phyloP scores from a whole-genome alignment of 1,140 invertebrate species.

The Cotesia vestalis region DNA sequence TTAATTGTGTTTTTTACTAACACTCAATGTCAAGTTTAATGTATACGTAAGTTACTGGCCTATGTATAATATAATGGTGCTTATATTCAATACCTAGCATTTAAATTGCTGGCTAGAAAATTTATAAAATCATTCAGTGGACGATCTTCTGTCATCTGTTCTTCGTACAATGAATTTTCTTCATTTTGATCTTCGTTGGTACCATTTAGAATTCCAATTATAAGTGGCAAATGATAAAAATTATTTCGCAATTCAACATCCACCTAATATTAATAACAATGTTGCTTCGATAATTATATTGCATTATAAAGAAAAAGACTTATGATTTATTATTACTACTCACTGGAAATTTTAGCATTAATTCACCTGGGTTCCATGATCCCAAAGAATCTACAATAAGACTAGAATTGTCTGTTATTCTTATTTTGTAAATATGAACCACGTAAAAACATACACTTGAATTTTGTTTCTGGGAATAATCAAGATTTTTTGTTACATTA shows the following conservation, averaged over 20 bases:
- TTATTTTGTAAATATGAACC: constrained; percentile 58
- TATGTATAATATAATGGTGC: neutral
- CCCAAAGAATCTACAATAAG: constrained; percentile 54
- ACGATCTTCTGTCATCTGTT: constrained; percentile 53
- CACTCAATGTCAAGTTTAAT: neutral
- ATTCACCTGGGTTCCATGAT: constrained; percentile 54
- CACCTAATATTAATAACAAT: constrained; percentile 19
- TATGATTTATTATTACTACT: constrained; percentile 1
- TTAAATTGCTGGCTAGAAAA: constrained; percentile 55
- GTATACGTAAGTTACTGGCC: constrained; percentile 1
- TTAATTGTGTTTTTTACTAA: neutral
- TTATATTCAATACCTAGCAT: constrained; percentile 54
- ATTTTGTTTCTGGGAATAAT: constrained; percentile 39
- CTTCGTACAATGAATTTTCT: constrained; percentile 38
- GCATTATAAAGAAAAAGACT: too few relatives aligned
- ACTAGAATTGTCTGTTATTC: constrained; percentile 54
- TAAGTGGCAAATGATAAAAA: constrained; percentile 54
- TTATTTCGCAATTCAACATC: constrained; percentile 55
- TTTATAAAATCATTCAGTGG: constrained; percentile 58
- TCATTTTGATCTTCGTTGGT: constrained; percentile 51
- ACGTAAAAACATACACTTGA: constrained; percentile 47
- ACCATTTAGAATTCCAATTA: constrained; percentile 59
- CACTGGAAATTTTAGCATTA: constrained; percentile 43
- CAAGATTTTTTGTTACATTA: constrained; percentile 37
- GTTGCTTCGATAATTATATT: too few relatives aligned